Evolutionary conservation across 2,113 vertebrate genomes (phyloP), one percentile per base, ranked within the genome.

Genomic region (Apteryx mantelli): DNA sequence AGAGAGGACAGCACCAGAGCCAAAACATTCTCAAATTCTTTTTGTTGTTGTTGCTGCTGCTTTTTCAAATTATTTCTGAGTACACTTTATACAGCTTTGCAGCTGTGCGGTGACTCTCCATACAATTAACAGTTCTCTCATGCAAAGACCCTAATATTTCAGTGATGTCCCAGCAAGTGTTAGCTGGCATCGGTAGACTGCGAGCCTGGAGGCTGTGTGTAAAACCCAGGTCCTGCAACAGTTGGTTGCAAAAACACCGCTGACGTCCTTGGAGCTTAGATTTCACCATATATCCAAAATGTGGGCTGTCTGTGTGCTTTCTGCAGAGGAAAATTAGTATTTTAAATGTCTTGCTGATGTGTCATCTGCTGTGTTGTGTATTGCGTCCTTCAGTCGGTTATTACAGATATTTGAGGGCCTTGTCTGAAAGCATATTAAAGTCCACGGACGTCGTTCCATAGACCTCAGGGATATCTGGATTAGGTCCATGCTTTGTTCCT

Each of bases 261-360:
- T 65, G 70, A 13, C 2, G 5, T 91, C 90, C 64, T 32, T 11
- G n/a, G 79, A 88, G 65, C 60, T 38, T 86, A 82, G 68, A 78
- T 97, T 96, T 97, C 42, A 74, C 88, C 40, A 12, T 80, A 9
- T 64, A 78, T 90, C 94, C 90, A 63, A 53, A 88, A 92, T 38
- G 73, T 46, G 63, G 84, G 75, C 91, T 94, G 86, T 75, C 79
- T 2, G 8, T 86, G 81, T 3, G 3, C 96, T 96, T 96, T 95
- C 95, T 94, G 89, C 38, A 34, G 92, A 64, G 91, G 22, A 92
- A 88, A 95, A 93, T 95, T 91, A 53, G 77, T 88, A 53, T 94
- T 96, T 97, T 86, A 94, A 85, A 85, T 96, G 85, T 91, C 96
- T 95, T 94, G 95, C 92, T 61, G 94, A 82, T 86, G 82, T 94